These are phyloP conservation scores for Atlantisia rogersi DNA, from an alignment of 2,113 vertebrate genomes.

Conservation along the genomic window DNA sequence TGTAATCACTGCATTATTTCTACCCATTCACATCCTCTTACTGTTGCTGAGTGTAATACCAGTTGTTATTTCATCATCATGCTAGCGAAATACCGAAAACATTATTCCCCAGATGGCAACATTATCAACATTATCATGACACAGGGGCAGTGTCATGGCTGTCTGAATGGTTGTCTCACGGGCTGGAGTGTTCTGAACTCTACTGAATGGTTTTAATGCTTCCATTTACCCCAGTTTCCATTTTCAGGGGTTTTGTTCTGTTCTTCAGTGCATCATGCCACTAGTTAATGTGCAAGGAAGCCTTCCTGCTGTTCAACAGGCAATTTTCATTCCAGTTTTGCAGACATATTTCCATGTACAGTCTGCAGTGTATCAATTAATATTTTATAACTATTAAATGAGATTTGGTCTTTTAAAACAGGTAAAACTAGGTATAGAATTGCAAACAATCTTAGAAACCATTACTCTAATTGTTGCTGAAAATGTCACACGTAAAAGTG, in stretches of 20 bases:
- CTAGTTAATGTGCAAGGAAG: background rate
- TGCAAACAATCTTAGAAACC: background rate
- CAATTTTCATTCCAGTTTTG: background rate
- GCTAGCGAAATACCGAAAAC: background rate
- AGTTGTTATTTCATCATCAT: no score
- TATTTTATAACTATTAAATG: background rate
- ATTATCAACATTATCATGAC: background rate
- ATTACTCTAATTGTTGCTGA: background rate
- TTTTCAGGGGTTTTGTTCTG: background rate
- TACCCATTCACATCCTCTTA: background rate
- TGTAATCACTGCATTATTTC: background rate
- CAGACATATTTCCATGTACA: background rate
- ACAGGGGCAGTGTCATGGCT: background rate
- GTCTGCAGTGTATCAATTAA: background rate
- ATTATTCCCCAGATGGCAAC: background rate
- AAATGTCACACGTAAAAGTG: background rate
- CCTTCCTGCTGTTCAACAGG: background rate
- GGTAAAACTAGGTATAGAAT: background rate
- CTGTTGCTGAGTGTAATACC: background rate
- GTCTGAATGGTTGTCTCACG: background rate
- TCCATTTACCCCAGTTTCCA: background rate
- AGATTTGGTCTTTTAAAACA: background rate
- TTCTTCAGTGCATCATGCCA: background rate
- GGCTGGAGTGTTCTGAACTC: background rate
- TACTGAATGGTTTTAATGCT: background rate